Base-by-base conservation (phyloP, 2,113 vertebrate species). In the Hepsetus odoe region DNA sequence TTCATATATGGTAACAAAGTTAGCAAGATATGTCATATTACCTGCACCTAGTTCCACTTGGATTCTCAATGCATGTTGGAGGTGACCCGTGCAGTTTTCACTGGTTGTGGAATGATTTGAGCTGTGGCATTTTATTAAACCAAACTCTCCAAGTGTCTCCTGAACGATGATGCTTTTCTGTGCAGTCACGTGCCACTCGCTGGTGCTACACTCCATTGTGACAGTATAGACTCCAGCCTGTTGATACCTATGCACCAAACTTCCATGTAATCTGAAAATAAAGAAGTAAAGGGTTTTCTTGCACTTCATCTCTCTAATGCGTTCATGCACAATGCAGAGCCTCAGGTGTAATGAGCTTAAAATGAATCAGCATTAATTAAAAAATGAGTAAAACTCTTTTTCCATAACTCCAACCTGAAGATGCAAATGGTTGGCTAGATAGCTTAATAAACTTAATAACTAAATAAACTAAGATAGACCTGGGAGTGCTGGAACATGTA, bases 151-250 rank as follows among this genome's bases (percentile, higher is more conserved):
- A 49, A 85, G 82, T 66, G 87, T 91, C 8, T 96, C 94, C 22
- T 84, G 90, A 8, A 98, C 85, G 0, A 77, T 92, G 80, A 98
- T 91, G 56, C 67, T 74, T 84, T 84, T 94, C 84, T 96, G 94
- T 20, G 95, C 95, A 0, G 85, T 89, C 72, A 97, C 96, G 0
- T 96, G 95, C 96, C 96, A 97, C 28, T 98, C 95, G 0, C 93
- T 98, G 83, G 93, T 97, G 0, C 86, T 93, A 84, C 96, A 97
- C 80, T 98, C 96, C 9, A 93, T 95, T 75, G 83, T 91, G 26
- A 97, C 89, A 0, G 85, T 86, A 24, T 95, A 96, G 72, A 94
- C 88, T 70, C 97, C 96, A 0, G 94, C 88, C 24, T 62, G 85
- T 8, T 38, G 90, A 55, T 95, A 99, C 69, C 79, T 93, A 79